Evolutionary conservation across 2,888 invertebrate genomes (phyloP).

Genomic region (Magallana nippona): DNA sequence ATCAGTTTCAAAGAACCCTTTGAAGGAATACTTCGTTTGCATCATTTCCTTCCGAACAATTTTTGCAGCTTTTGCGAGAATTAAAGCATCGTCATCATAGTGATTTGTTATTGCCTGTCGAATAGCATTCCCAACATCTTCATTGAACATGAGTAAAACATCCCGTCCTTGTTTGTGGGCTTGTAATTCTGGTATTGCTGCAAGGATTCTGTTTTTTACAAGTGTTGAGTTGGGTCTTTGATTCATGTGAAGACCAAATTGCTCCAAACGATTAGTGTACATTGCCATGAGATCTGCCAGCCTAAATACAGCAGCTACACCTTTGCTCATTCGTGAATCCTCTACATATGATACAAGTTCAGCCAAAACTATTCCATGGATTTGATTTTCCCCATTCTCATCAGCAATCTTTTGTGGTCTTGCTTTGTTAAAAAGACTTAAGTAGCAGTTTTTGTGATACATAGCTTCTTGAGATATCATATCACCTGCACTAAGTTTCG

Average conservation of each 20-base stretch:
- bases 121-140: conserved; percentile 38
- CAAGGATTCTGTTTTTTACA: conserved; percentile 39
- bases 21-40: background rate
- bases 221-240: background rate
- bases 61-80: conserved; percentile 41
- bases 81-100: conserved; percentile 44
- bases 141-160: conserved; percentile 14
- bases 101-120: background rate
- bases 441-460: conserved; percentile 3
- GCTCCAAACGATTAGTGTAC: background rate
- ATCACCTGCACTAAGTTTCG: conserved; percentile 3
- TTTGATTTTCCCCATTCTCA: background rate
- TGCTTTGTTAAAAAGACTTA: background rate
- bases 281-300: conserved; percentile 1
- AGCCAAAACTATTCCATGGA: background rate
- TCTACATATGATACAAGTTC: conserved; percentile 8
- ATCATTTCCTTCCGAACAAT: conserved; percentile 41
- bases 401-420: background rate
- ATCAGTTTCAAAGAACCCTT: background rate
- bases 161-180: conserved; percentile 59
- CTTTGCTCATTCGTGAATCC: background rate
- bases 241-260: background rate
- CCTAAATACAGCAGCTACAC: background rate
- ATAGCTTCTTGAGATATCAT: conserved; percentile 4
- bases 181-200: conserved; percentile 42